A percentile compares a stretch with the other conserved stretches of the same genome.
phyloP scores from a whole-genome alignment of 2,797 vertebrate species.

The Odontamblyopus rebecca region DNA sequence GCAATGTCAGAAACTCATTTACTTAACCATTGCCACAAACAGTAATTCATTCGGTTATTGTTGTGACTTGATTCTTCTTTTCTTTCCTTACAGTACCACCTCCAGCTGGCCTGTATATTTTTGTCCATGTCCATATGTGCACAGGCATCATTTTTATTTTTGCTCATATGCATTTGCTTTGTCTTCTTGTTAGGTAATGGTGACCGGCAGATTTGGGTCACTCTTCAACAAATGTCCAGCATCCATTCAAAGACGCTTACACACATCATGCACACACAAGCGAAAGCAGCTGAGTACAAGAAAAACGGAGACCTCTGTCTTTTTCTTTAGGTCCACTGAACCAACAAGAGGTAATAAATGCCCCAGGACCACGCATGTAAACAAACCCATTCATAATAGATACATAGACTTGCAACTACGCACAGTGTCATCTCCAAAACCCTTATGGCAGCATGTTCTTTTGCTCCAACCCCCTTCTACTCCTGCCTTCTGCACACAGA shows the following conservation, averaged over 20 bases:
- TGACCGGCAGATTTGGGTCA: slow-evolving; percentile 77
- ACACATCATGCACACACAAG: slow-evolving; percentile 8
- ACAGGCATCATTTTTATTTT: slow-evolving; percentile 5
- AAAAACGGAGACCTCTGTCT: slow-evolving; percentile 38
- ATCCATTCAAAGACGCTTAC: slow-evolving; percentile 51
- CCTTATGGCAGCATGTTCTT: slow-evolving; percentile 71
- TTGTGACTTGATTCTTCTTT: not conserved
- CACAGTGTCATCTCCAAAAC: slow-evolving; percentile 54
- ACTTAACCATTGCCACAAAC: not conserved
- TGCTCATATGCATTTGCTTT: slow-evolving; percentile 33
- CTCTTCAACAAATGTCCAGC: slow-evolving; percentile 67
- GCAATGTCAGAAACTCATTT: not conserved
- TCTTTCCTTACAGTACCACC: not conserved
- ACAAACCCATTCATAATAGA: slow-evolving; percentile 44
- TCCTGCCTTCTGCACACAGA: slow-evolving; percentile 13
- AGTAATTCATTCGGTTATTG: not conserved
- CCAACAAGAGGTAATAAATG: slow-evolving; percentile 57
- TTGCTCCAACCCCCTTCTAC: slow-evolving; percentile 47
- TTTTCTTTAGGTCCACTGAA: slow-evolving; percentile 61
- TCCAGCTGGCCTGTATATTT: not conserved
- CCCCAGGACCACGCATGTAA: slow-evolving; percentile 44
- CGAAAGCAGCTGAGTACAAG: slow-evolving; percentile 16
- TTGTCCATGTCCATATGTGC: slow-evolving; percentile 20
- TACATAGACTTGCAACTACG: slow-evolving; percentile 20
- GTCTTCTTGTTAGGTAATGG: slow-evolving; percentile 72